These are phyloP conservation scores for Xestia xanthographa DNA, from an alignment of 2,888 invertebrate genomes.

Conservation along the genomic window DNA sequence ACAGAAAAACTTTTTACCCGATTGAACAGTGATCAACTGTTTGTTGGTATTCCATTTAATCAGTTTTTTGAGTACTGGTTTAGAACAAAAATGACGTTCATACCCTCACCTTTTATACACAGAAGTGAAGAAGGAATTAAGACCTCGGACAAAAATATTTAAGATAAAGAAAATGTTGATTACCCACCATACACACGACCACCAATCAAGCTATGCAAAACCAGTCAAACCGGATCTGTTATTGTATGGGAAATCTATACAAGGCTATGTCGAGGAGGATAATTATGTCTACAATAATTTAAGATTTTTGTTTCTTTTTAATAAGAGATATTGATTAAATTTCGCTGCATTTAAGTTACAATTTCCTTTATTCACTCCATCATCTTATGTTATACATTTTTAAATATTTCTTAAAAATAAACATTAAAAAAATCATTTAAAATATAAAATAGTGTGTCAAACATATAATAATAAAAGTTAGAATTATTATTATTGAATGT, in stretches of 20 bases:
- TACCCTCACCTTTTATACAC: conserved; percentile 4
- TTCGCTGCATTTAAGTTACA: background rate
- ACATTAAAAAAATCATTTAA: no score
- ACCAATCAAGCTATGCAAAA: background rate
- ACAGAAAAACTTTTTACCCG: conserved; percentile 19
- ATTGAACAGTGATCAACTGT: background rate
- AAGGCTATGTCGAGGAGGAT: no score
- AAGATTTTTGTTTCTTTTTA: no score
- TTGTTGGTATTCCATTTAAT: conserved; percentile 40
- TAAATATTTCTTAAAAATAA: no score
- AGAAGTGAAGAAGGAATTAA: background rate
- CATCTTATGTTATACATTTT: no score
- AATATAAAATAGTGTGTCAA: no score
- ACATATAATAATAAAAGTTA: no score
- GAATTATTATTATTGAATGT: background rate
- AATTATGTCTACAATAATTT: background rate
- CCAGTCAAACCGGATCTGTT: background rate
- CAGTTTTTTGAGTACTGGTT: conserved; percentile 31
- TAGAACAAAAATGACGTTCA: conserved; percentile 22
- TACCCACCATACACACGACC: background rate
- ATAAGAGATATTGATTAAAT: background rate
- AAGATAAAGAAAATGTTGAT: background rate
- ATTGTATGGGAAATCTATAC: background rate
- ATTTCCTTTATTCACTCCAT: no score
- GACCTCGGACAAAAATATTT: background rate